Evolutionary conservation across 1,140 invertebrate genomes (phyloP), one percentile per base, ranked within the genome.

Genomic region (Heliconius eleuchia): DNA sequence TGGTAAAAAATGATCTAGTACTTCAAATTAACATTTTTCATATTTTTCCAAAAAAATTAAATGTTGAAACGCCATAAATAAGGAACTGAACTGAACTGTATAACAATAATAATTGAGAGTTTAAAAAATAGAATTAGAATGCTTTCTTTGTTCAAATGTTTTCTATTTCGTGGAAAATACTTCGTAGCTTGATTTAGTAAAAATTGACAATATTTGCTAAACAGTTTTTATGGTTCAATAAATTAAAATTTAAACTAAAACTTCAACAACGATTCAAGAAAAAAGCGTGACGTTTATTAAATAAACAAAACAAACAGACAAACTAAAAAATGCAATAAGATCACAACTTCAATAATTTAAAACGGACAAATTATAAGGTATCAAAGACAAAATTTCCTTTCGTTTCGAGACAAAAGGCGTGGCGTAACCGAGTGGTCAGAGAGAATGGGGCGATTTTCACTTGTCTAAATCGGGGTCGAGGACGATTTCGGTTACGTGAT

Each of bases 401-500:
- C n/a, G n/a, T 60, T 60, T 23, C 13, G n/a, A 71, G 70, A 71
- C 71, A 71, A 71, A 71, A 71, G 8, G 70, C 30, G 71, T 71
- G 34, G 30, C 84, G 76, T 84, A 87, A 88, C 73, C 77, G 78
- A 78, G 66, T 79, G 78, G 82, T 82, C 80, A 73, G 74, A 80
- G 81, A 85, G 82, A 87, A 84, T 85, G 84, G 83, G 81, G 77
- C 83, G 77, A 80, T 89, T 92, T 92, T 92, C 91, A 91, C 91
- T 89, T 85, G 84, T 84, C 76, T 79, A 71, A 83, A 89, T 88
- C 79, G 80, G 83, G 91, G 91, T 92, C 91, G 91, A 92, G 91
- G 91, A 89, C 90, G 83, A 83, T 78, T 82, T 81, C 57, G 46
- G 85, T 91, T 91, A 91, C 88, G 89, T 91, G 89, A 90, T 85